Evolutionary conservation across 2,888 invertebrate species (phyloP).

Genomic region (Priocnemis perturbator): DNA sequence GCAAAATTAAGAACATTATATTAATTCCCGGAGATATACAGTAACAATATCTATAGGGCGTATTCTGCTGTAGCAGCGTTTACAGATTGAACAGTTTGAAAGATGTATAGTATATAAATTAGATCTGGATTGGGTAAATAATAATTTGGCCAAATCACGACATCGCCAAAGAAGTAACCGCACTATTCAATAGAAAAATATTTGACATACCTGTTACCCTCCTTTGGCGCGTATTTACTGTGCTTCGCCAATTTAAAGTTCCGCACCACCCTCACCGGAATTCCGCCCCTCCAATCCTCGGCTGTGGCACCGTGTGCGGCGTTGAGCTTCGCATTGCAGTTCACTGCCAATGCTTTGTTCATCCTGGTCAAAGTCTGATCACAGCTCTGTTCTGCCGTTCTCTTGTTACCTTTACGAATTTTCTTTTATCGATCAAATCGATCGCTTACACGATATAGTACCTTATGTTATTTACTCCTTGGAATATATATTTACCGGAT

Average conservation of each 20-base stretch:
- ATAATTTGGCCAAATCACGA: too few species aligned
- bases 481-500: constrained; percentile 75
- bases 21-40: neutral
- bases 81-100: too few species aligned
- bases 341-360: constrained; percentile 87
- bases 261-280: constrained; percentile 87
- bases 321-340: constrained; percentile 84
- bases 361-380: constrained; percentile 86
- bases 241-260: constrained; percentile 85
- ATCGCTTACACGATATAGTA: too few species aligned
- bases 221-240: constrained; percentile 86
- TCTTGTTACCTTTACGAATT: constrained; percentile 79
- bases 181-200: too few species aligned
- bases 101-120: too few species aligned
- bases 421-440: neutral
- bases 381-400: constrained; percentile 86
- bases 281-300: constrained; percentile 83
- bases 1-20: constrained; percentile 32
- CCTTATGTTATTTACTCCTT: too few species aligned
- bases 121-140: too few species aligned
- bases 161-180: too few species aligned
- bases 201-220: constrained; percentile 76
- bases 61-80: too few species aligned
- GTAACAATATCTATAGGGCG: too few species aligned
- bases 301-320: constrained; percentile 82